Evolutionary conservation across 1,140 invertebrate species (phyloP).

Genomic region (Battus philenor): DNA sequence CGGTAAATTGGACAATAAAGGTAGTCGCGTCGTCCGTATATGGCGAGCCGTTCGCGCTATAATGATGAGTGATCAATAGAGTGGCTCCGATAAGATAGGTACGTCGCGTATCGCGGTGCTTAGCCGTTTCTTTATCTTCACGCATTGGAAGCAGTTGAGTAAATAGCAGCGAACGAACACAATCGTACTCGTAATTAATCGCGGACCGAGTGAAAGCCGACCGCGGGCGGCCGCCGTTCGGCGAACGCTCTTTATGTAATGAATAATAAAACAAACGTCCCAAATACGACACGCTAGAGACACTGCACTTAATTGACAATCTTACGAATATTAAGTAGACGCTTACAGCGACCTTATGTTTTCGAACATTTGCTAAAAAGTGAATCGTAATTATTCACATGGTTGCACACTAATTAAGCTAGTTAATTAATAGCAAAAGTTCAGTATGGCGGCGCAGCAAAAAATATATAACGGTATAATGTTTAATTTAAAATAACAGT

Average conservation of each 20-base stretch:
- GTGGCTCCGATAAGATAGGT: slow-evolving; percentile 66
- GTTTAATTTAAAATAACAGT: too few relatives aligned
- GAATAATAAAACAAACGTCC: slow-evolving; percentile 66
- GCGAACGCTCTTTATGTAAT: slow-evolving; percentile 65
- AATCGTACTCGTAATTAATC: slow-evolving; percentile 58
- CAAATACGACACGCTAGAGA: slow-evolving; percentile 50
- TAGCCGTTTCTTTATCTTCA: slow-evolving; percentile 65
- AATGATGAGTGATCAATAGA: slow-evolving; percentile 69
- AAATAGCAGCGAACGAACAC: slow-evolving; percentile 63
- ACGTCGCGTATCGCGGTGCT: slow-evolving; percentile 44
- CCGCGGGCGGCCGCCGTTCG: slow-evolving; percentile 39
- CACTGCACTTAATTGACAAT: slow-evolving; percentile 42
- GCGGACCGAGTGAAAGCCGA: slow-evolving; percentile 63
- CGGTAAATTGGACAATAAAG: slow-evolving; percentile 70
- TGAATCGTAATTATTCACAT: slow-evolving; percentile 3
- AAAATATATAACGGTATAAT: neutral
- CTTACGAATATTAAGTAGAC: slow-evolving; percentile 16
- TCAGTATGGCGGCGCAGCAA: too few relatives aligned
- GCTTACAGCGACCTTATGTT: slow-evolving; percentile 3
- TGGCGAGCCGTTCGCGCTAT: slow-evolving; percentile 62
- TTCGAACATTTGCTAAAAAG: slow-evolving; percentile 2
- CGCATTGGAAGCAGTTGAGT: slow-evolving; percentile 66
- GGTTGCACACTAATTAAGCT: neutral
- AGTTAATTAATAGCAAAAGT: neutral
- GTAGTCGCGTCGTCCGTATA: slow-evolving; percentile 59